Percentiles rank a stretch among this genome's conserved stretches.
Evolutionary conservation across 2,113 vertebrate species (phyloP).

Genomic region (Callopanchax toddi): DNA sequence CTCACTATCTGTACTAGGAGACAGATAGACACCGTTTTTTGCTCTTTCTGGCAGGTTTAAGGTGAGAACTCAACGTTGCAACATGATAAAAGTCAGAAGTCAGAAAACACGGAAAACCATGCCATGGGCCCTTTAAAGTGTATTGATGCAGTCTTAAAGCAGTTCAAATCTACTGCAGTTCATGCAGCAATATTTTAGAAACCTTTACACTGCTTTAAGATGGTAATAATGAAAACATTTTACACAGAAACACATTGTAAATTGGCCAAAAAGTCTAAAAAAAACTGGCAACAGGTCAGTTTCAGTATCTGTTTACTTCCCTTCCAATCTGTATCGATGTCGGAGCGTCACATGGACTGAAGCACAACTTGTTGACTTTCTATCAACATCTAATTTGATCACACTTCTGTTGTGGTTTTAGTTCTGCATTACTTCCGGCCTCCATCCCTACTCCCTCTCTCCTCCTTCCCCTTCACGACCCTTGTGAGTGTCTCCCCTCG

Average conservation of each 20-base stretch:
- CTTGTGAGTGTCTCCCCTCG: slow-evolving; percentile 61
- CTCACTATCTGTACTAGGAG: too few species aligned
- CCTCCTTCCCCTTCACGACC: slow-evolving; percentile 31
- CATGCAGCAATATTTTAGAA: too few species aligned
- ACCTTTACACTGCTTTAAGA: too few species aligned
- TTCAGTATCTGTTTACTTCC: background rate
- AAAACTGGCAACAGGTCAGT: background rate
- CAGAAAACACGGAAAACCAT: too few species aligned
- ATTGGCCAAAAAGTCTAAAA: background rate
- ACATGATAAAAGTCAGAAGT: too few species aligned
- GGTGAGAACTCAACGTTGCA: too few species aligned
- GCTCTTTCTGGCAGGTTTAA: too few species aligned
- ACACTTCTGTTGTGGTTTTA: slow-evolving; percentile 49
- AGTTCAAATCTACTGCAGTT: too few species aligned
- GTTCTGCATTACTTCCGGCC: slow-evolving; percentile 49
- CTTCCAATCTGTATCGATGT: slow-evolving; percentile 2
- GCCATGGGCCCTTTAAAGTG: too few species aligned
- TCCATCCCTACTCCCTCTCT: slow-evolving; percentile 12
- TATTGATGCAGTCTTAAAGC: too few species aligned
- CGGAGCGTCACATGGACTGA: slow-evolving; percentile 7
- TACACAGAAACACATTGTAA: background rate
- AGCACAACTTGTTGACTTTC: slow-evolving; percentile 40
- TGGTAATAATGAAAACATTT: too few species aligned
- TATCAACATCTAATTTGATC: slow-evolving; percentile 47
- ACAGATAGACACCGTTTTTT: too few species aligned